Evolutionary conservation across 2,888 invertebrate genomes (phyloP).

Genomic region (Thera obeliscata): DNA sequence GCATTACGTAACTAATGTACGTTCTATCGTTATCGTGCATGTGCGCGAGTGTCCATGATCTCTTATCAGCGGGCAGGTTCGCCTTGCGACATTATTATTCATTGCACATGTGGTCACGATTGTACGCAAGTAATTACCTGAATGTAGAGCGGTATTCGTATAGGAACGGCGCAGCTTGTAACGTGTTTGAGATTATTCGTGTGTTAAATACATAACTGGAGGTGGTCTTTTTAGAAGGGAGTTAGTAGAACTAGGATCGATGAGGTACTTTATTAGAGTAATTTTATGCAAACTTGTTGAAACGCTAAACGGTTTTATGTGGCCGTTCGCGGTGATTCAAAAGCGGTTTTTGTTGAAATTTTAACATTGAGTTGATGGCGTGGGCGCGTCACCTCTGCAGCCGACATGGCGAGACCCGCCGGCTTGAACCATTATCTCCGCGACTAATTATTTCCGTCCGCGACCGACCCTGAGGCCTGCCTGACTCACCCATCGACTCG

Average conservation of each 20-base stretch:
- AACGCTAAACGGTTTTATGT: neutral
- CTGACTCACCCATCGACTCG: slow-evolving; percentile 38
- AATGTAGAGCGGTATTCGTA: slow-evolving; percentile 38
- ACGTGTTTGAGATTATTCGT: slow-evolving; percentile 27
- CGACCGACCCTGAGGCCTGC: slow-evolving; percentile 36
- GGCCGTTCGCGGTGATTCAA: slow-evolving; percentile 4
- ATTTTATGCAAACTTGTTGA: neutral
- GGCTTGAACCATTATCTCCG: slow-evolving; percentile 63
- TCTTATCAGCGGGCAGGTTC: slow-evolving; percentile 64
- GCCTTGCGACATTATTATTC: slow-evolving; percentile 59
- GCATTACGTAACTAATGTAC: slow-evolving; percentile 48
- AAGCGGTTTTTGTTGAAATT: slow-evolving; percentile 13
- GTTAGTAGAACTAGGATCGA: neutral
- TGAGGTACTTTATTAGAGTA: neutral
- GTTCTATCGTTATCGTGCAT: slow-evolving; percentile 42
- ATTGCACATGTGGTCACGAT: slow-evolving; percentile 54
- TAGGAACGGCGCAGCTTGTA: slow-evolving; percentile 22
- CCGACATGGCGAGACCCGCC: slow-evolving; percentile 42
- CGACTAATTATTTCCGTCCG: slow-evolving; percentile 69
- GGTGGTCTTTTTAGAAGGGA: slow-evolving; percentile 15
- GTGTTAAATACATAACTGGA: slow-evolving; percentile 8
- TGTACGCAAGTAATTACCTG: slow-evolving; percentile 48
- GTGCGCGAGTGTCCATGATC: slow-evolving; percentile 57
- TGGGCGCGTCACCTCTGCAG: slow-evolving; percentile 22
- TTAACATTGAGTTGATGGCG: slow-evolving; percentile 14